Evolutionary conservation across 2,888 invertebrate species (phyloP), one percentile per base, ranked within the genome.

Genomic region (Cremastinae sp.): DNA sequence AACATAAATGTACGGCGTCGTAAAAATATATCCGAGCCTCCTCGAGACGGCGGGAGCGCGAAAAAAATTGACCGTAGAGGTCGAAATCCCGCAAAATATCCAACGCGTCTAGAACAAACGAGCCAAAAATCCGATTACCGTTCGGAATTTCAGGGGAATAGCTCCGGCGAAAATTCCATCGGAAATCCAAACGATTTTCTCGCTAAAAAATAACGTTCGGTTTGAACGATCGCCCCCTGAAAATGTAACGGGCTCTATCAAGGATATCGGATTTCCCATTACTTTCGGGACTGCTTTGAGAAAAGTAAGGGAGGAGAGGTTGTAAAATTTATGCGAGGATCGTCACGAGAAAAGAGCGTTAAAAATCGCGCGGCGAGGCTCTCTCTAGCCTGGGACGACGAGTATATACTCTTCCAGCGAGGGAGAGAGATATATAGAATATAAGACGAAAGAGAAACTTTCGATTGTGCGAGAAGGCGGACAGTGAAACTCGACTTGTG

Each of bases 11-110:
- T 54, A 28, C 28, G 79, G 80, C 75, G 79, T 81, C 82, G 81
- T 83, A 82, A 83, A 83, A 81, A 83, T 80, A 79, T 78, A 69
- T 69, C 51, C 65, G 76, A 69, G 64, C 49, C 73, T 68, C 51
- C 70, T 51, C 69, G 78, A 75, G 69, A 53, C 78, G 78, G 75
- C 73, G 79, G 71, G 74, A 71, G 70, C 72, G 74, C n/a, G n/a
- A 28, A 28, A 78, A 80, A 75, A 81, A 81, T 81, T 78, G 71
- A 75, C 78, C 73, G 62, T 16, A n/a, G 20, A 41, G 28, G 28
- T 28, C 28, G 28, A 28, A 28, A 28, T 28, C 28, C 28, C 28
- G 28, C 28, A 28, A 28, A 28, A 28, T 28, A 28, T 28, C 28
- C 2, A n/a, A n/a, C n/a, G 2, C 28, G 28, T 28, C 28, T 28